These are phyloP conservation scores for Oikopleura albicans DNA, from an alignment of 23 tunicate species.

Conservation along the genomic window DNA sequence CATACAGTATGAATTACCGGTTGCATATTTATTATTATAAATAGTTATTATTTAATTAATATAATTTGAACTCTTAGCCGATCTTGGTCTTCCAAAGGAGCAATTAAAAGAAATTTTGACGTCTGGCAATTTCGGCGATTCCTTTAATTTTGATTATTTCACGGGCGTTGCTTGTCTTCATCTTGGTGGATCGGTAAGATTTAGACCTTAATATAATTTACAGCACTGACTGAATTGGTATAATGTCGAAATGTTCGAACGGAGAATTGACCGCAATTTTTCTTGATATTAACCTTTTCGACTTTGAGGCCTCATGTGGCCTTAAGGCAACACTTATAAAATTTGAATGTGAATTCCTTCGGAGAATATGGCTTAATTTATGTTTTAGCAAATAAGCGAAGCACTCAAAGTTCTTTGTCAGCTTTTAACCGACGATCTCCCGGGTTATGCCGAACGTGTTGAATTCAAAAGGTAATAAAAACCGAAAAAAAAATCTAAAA, in stretches of 20 bases:
- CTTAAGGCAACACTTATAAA: background rate
- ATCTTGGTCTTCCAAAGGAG: constrained; percentile 55
- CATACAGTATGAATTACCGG: too few species aligned
- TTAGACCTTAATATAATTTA: background rate
- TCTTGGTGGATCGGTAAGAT: constrained; percentile 46
- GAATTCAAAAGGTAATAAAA: constrained; percentile 24
- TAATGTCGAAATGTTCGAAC: too few species aligned
- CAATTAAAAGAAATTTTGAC: constrained; percentile 38
- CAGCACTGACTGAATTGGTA: background rate
- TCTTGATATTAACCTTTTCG: too few species aligned
- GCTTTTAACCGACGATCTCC: constrained; percentile 45
- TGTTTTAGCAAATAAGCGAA: constrained; percentile 43
- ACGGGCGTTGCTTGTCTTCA: constrained; percentile 81
- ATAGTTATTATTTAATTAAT: constrained; percentile 33
- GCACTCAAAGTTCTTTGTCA: constrained; percentile 61
- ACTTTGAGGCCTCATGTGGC: too few species aligned
- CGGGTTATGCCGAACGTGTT: constrained; percentile 41
- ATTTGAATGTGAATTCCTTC: too few species aligned
- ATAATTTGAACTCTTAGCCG: too few species aligned
- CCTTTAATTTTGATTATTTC: constrained; percentile 45
- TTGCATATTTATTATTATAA: too few species aligned
- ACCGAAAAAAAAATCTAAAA: too few species aligned
- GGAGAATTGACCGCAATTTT: background rate
- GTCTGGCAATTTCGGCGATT: constrained; percentile 64
- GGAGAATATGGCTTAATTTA: background rate